These are phyloP conservation scores for Sarcoramphus papa DNA, from an alignment of 2,797 vertebrate species.

Conservation along the genomic window DNA sequence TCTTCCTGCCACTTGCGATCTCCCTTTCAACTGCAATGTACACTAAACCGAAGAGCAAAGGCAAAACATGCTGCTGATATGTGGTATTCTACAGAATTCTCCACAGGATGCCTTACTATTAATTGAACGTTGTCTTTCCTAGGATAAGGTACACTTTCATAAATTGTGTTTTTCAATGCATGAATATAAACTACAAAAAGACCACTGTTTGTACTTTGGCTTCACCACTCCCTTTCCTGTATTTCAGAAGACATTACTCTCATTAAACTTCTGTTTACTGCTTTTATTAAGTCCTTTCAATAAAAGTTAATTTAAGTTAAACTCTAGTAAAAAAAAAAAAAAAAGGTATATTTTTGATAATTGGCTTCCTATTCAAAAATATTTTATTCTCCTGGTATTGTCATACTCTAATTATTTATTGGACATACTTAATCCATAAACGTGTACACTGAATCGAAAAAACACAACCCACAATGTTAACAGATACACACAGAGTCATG, in stretches of 20 bases:
- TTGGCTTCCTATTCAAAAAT: not conserved
- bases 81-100: not conserved
- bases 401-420: not conserved
- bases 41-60: not conserved
- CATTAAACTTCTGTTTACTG: not conserved
- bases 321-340: not conserved
- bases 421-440: not conserved
- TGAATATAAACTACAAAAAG: not conserved
- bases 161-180: not conserved
- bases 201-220: not conserved
- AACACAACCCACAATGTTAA: not conserved
- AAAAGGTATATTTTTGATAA: not conserved
- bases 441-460: not conserved
- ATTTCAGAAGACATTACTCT: not conserved
- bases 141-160: not conserved
- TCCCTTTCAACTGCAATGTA: not conserved
- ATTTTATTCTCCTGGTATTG: not conserved
- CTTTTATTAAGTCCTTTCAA: not conserved
- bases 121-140: not conserved
- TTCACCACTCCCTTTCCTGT: not conserved
- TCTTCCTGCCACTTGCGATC: not conserved
- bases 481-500: not conserved
- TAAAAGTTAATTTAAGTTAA: not conserved
- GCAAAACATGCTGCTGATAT: not conserved
- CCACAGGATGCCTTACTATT: not conserved